A percentile compares a stretch with the other conserved stretches of the same genome.
These are phyloP conservation scores for Fissipunctia ypsillon DNA, from an alignment of 2,888 invertebrate species.

Conservation along the genomic window DNA sequence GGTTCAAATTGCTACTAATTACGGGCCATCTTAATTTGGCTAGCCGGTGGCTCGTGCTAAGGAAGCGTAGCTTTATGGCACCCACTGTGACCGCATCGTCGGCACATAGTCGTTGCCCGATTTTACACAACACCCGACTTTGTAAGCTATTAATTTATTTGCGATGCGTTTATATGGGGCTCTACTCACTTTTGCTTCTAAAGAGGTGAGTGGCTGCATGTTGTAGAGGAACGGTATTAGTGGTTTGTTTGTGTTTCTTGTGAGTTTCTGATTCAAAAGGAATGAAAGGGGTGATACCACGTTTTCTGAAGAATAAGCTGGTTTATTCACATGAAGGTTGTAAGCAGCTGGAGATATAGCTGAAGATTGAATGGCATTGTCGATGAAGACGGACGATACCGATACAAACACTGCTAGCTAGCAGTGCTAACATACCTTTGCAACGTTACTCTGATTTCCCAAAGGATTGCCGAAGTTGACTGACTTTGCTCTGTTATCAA, in stretches of 20 bases:
- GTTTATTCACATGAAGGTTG: no score
- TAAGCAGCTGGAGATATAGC: neutral
- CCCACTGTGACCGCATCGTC: constrained; percentile 81
- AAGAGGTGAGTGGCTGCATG: neutral
- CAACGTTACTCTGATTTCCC: constrained; percentile 37
- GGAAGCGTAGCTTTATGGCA: constrained; percentile 86
- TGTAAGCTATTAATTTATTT: constrained; percentile 63
- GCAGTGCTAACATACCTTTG: neutral
- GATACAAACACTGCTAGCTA: constrained; percentile 7
- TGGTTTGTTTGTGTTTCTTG: neutral
- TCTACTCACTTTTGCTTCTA: constrained; percentile 15
- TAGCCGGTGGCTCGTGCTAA: constrained; percentile 77
- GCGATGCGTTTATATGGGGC: constrained; percentile 47
- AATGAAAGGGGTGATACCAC: neutral
- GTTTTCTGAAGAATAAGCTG: neutral
- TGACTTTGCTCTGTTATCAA: constrained; percentile 3
- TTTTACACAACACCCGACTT: constrained; percentile 74
- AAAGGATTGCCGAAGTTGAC: neutral
- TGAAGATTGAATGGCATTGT: neutral
- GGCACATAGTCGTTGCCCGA: constrained; percentile 76
- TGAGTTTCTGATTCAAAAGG: neutral
- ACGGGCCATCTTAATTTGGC: constrained; percentile 74
- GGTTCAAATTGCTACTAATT: constrained; percentile 59
- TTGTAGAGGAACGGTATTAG: neutral
- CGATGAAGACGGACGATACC: neutral